These are phyloP conservation scores for Venturia canescens DNA, from an alignment of 1,140 invertebrate species.

Conservation along the genomic window DNA sequence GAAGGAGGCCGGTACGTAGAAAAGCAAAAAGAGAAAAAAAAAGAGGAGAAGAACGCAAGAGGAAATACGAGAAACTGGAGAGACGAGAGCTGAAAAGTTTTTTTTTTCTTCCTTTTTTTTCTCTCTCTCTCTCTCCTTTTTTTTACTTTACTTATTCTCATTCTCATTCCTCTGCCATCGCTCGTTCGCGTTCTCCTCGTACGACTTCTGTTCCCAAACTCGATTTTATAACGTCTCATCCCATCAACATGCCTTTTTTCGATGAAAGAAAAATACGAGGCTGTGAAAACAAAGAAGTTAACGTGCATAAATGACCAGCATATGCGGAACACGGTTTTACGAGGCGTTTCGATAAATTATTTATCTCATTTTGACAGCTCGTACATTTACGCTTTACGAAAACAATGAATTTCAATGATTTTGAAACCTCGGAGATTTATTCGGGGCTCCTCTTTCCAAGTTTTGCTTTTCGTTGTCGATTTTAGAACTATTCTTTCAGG, in stretches of 20 bases:
- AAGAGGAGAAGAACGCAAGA: slow-evolving; percentile 28
- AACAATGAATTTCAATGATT: too few species aligned
- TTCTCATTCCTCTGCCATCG: slow-evolving; percentile 3
- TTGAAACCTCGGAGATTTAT: too few species aligned
- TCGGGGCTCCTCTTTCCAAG: too few species aligned
- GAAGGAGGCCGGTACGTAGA: slow-evolving; percentile 53
- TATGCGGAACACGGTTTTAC: background rate
- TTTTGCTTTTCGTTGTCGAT: too few species aligned
- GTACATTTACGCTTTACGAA: too few species aligned
- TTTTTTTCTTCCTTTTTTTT: slow-evolving; percentile 38
- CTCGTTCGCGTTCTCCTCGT: slow-evolving; percentile 25
- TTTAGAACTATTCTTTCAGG: too few species aligned
- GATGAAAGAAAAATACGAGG: background rate
- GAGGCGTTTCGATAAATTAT: background rate
- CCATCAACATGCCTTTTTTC: slow-evolving; percentile 7
- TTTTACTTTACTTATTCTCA: slow-evolving; percentile 44
- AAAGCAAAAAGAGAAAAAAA: background rate
- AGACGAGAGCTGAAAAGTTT: slow-evolving; percentile 36
- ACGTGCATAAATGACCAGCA: slow-evolving; percentile 1
- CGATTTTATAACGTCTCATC: slow-evolving; percentile 31
- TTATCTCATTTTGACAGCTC: too few species aligned
- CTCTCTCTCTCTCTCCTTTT: too few species aligned
- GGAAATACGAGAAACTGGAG: slow-evolving; percentile 64
- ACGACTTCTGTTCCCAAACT: slow-evolving; percentile 26
- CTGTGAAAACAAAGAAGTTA: background rate